Evolutionary conservation across 2,797 vertebrate species (phyloP).

Genomic region (Alfaro cultratus): DNA sequence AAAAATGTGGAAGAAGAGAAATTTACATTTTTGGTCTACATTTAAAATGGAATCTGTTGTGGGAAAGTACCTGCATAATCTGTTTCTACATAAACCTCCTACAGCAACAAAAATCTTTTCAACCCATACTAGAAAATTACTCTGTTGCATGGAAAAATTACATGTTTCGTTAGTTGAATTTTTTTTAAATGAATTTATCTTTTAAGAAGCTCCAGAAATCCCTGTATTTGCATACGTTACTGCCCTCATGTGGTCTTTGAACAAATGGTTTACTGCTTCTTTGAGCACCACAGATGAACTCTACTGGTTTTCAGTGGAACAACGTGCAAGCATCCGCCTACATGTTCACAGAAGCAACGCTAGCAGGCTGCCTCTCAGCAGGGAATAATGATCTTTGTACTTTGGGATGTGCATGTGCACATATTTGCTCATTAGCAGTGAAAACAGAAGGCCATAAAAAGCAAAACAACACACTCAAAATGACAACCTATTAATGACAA

Average conservation of each 20-base stretch:
- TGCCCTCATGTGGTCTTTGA: constrained; percentile 50
- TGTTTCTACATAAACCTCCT: not conserved
- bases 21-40: not conserved
- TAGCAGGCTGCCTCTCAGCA: not conserved
- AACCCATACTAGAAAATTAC: not conserved
- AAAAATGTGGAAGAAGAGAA: not conserved
- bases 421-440: not conserved
- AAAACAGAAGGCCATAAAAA: not conserved
- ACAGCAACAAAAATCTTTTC: not conserved
- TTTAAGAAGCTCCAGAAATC: not conserved
- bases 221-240: constrained; percentile 21
- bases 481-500: not conserved
- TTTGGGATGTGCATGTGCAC: not conserved
- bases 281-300: not conserved
- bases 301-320: not conserved
- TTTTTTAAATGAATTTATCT: not conserved
- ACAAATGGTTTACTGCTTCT: not conserved
- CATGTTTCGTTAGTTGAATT: not conserved
- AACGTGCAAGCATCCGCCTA: not conserved
- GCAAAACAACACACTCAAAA: not conserved
- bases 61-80: not conserved
- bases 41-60: not conserved
- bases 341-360: not conserved
- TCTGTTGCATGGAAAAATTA: not conserved
- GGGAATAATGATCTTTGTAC: not conserved